Percentiles rank a stretch among this genome's conserved stretches.
Evolutionary conservation across 2,888 invertebrate genomes (phyloP).

Genomic region (Lottia scabra): DNA sequence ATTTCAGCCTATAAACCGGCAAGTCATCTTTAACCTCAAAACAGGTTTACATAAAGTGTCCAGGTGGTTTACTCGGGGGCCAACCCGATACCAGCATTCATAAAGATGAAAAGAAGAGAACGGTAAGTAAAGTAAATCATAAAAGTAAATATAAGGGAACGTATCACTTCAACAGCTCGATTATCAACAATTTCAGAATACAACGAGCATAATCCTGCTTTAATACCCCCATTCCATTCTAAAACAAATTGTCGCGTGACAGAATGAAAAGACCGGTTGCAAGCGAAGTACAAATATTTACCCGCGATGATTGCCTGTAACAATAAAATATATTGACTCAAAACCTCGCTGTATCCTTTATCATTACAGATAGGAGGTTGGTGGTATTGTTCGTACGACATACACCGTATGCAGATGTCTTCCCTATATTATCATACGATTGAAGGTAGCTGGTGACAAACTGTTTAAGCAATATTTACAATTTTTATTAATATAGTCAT

Average conservation of each 20-base stretch:
- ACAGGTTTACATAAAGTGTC: too few relatives aligned
- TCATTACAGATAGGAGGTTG: neutral
- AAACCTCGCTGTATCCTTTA: neutral
- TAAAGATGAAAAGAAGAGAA: too few relatives aligned
- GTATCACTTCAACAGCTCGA: neutral
- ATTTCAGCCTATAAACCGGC: too few relatives aligned
- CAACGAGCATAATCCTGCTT: neutral
- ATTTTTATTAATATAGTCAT: too few relatives aligned
- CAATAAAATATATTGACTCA: neutral
- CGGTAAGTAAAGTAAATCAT: too few relatives aligned
- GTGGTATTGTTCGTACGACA: neutral
- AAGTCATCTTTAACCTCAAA: too few relatives aligned
- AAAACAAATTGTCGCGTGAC: slow-evolving; percentile 3
- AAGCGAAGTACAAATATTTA: neutral
- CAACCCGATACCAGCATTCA: too few relatives aligned
- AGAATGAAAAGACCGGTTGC: neutral
- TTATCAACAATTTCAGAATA: neutral
- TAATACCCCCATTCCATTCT: slow-evolving; percentile 2
- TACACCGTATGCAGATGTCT: neutral
- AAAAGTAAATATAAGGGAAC: too few relatives aligned
- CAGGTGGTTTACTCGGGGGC: too few relatives aligned
- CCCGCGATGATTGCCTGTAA: neutral
- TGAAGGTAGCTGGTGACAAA: neutral
- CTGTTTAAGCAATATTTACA: too few relatives aligned
- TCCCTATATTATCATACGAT: neutral